A percentile compares a stretch with the other conserved stretches of the same genome.
Evolutionary conservation across 2,113 vertebrate species (phyloP).

Genomic region (Oenanthe oenanthe): DNA sequence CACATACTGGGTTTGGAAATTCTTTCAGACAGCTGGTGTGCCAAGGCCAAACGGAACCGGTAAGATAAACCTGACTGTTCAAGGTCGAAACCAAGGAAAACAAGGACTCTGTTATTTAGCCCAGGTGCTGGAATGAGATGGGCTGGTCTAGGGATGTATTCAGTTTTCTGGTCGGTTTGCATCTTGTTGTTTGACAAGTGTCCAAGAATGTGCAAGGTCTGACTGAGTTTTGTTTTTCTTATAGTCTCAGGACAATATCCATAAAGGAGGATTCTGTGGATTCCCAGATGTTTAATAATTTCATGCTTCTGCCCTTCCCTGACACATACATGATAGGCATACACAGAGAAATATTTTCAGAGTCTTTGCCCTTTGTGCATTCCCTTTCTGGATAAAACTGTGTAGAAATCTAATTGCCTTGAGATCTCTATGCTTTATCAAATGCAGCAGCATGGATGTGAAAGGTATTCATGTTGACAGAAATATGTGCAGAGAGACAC

Average conservation of each 20-base stretch:
- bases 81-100: background rate
- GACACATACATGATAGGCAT: background rate
- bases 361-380: background rate
- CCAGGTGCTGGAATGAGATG: background rate
- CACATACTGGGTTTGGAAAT: constrained; percentile 36
- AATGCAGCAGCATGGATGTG: background rate
- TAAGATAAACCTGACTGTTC: background rate
- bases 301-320: background rate
- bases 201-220: background rate
- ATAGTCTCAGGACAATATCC: background rate
- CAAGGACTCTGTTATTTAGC: background rate
- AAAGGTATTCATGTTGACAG: background rate
- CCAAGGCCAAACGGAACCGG: constrained; percentile 4
- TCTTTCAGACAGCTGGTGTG: constrained; percentile 19
- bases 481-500: background rate
- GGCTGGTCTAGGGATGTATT: background rate
- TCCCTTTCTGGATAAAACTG: background rate
- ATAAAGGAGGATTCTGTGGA: background rate
- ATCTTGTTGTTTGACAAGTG: background rate
- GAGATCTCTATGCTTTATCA: background rate
- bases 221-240: background rate
- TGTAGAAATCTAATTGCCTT: background rate
- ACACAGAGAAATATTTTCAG: background rate
- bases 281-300: background rate
- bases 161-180: background rate